phyloP scores from a whole-genome alignment of 1,140 invertebrate species.

The Drosophila serrata region DNA sequence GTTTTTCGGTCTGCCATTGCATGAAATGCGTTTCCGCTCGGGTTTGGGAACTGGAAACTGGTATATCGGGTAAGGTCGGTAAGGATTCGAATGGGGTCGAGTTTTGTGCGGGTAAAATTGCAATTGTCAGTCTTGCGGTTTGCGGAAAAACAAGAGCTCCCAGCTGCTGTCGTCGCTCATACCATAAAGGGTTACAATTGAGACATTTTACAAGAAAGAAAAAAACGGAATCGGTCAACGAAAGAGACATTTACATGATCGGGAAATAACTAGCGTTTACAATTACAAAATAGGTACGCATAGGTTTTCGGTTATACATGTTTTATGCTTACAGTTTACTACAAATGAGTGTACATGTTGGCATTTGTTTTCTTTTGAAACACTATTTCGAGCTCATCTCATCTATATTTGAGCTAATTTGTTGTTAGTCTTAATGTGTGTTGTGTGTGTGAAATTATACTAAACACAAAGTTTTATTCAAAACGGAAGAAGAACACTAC shows the following conservation, averaged over 20 bases:
- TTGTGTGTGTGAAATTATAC: conserved; percentile 22
- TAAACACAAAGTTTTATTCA: conserved; percentile 33
- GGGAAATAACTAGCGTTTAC: conserved; percentile 17
- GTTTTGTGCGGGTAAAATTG: conserved; percentile 26
- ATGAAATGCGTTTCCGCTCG: conserved; percentile 55
- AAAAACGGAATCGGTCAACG: conserved; percentile 41
- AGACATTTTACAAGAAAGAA: conserved; percentile 46
- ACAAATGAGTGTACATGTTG: conserved; percentile 39
- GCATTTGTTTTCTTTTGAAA: conserved; percentile 15
- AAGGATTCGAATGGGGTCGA: conserved; percentile 2
- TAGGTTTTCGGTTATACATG: conserved; percentile 21
- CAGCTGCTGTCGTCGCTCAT: conserved; percentile 24
- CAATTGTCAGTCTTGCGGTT: conserved; percentile 51
- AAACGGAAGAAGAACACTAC: conserved; percentile 53
- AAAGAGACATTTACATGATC: conserved; percentile 51
- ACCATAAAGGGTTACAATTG: conserved; percentile 39
- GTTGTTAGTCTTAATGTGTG: conserved; percentile 10
- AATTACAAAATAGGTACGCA: conserved; percentile 12
- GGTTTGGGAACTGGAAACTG: too few species aligned
- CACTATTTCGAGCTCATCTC: conserved; percentile 22
- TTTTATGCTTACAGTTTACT: conserved; percentile 40
- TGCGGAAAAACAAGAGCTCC: conserved; percentile 46
- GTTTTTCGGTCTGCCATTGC: conserved; percentile 43
- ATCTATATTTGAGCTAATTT: conserved; percentile 21
- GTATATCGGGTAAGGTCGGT: background rate